phyloP scores from a whole-genome alignment of 2,888 invertebrate genomes.

The Ferrisia virgata region DNA sequence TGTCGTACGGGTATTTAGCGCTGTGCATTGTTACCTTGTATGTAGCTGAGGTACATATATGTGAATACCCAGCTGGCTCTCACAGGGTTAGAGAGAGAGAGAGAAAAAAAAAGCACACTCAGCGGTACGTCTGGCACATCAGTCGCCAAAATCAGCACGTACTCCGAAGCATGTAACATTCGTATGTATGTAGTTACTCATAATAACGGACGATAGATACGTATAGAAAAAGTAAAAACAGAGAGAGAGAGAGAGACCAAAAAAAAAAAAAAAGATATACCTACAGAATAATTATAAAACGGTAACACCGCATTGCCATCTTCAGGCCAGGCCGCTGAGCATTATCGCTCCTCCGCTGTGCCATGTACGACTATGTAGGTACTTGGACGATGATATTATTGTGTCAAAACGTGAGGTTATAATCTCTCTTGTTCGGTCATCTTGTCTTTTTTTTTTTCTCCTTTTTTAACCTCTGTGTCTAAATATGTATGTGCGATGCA shows the following conservation, averaged over 20 bases:
- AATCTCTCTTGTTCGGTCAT: not conserved
- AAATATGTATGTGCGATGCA: too few relatives aligned
- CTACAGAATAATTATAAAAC: slow-evolving; percentile 21
- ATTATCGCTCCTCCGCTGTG: not conserved
- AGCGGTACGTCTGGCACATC: slow-evolving; percentile 19
- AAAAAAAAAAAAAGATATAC: not conserved
- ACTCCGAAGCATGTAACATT: not conserved
- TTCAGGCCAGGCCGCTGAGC: too few relatives aligned
- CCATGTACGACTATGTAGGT: too few relatives aligned
- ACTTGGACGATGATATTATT: too few relatives aligned
- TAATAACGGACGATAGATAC: not conserved
- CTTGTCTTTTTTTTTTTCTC: not conserved
- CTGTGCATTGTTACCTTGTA: too few relatives aligned
- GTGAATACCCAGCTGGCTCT: too few relatives aligned
- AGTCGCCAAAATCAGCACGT: slow-evolving; percentile 25
- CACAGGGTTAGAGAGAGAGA: too few relatives aligned
- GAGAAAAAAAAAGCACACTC: not conserved
- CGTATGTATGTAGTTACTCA: too few relatives aligned
- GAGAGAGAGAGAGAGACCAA: not conserved
- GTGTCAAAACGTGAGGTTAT: slow-evolving; percentile 20
- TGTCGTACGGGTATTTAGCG: slow-evolving; percentile 21
- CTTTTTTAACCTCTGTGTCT: too few relatives aligned
- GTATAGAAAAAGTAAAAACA: too few relatives aligned
- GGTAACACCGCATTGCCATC: too few relatives aligned
- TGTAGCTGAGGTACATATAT: too few relatives aligned